Evolutionary conservation across 1,140 invertebrate species (phyloP).

Genomic region (Berghia stephanieae): DNA sequence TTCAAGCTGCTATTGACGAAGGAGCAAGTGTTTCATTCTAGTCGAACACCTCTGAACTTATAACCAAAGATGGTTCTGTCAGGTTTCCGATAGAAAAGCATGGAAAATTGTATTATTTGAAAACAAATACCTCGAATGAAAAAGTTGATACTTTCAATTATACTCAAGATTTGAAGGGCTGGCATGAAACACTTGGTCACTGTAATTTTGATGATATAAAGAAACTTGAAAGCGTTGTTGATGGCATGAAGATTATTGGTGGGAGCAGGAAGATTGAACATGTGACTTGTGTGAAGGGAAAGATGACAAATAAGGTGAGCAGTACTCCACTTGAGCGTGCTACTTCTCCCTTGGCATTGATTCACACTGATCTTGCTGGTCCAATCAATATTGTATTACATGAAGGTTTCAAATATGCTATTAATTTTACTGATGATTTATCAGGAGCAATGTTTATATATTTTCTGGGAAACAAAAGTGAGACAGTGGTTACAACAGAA

Average conservation of each 20-base stretch:
- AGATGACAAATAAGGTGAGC: background rate
- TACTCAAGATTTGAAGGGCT: background rate
- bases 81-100: background rate
- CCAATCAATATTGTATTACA: background rate
- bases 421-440: constrained; percentile 1
- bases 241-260: no score
- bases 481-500: background rate
- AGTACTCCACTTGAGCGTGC: background rate
- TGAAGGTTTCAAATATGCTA: background rate
- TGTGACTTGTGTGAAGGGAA: background rate
- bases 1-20: background rate
- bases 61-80: background rate
- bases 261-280: no score
- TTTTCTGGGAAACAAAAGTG: background rate
- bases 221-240: no score
- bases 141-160: background rate
- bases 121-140: background rate
- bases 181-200: no score
- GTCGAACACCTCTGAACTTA: background rate
- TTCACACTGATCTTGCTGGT: no score
- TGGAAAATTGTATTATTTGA: background rate
- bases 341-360: no score
- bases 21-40: background rate
- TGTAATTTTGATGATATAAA: background rate
- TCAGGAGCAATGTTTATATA: background rate